Percentiles rank a stretch among this genome's conserved stretches.
phyloP scores from a whole-genome alignment of 2,113 vertebrate species.

The Barbus barbus region DNA sequence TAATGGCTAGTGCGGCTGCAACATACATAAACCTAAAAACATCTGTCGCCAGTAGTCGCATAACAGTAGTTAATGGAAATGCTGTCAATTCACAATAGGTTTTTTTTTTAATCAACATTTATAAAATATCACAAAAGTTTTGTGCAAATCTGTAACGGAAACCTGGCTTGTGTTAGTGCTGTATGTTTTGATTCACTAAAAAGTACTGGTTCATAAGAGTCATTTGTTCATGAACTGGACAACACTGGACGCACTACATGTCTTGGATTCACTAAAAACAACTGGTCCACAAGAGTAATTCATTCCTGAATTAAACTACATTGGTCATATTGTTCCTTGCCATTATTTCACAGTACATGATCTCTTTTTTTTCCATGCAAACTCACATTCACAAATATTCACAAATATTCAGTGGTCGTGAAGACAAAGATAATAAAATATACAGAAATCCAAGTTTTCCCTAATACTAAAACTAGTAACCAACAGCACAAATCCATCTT shows the following conservation, averaged over 20 bases:
- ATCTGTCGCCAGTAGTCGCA: not conserved
- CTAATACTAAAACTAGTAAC: not conserved
- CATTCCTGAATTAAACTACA: not conserved
- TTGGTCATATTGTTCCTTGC: not conserved
- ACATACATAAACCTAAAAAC: not conserved
- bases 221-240: not conserved
- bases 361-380: not conserved
- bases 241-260: not conserved
- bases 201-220: not conserved
- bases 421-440: too few species aligned
- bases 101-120: too few species aligned
- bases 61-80: too few species aligned
- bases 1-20: too few species aligned
- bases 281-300: not conserved
- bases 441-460: not conserved
- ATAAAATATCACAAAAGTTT: too few species aligned
- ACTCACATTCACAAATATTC: not conserved
- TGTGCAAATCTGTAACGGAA: too few species aligned
- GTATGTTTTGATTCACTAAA: not conserved
- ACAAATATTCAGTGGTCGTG: too few species aligned
- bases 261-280: not conserved
- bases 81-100: too few species aligned
- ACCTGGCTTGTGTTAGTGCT: too few species aligned
- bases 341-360: not conserved
- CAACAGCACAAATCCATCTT: not conserved